Evolutionary conservation across 2,113 vertebrate species (phyloP).

Genomic region (Struthidea cinerea): DNA sequence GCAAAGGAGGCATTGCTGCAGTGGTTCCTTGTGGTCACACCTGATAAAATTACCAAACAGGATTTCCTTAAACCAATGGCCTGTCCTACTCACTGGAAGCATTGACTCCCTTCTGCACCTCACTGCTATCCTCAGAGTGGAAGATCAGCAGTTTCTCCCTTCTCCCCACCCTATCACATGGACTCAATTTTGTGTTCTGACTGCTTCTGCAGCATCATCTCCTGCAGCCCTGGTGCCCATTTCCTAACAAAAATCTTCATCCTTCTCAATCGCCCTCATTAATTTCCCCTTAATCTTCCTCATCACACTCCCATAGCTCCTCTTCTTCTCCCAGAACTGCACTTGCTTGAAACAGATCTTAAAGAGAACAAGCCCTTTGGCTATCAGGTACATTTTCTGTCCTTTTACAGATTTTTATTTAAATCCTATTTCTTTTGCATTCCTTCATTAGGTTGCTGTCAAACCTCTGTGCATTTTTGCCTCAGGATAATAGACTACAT

Average conservation of each 20-base stretch:
- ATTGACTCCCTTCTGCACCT: not conserved
- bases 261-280: rapidly evolving
- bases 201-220: not conserved
- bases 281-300: not conserved
- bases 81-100: not conserved
- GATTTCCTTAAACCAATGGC: not conserved
- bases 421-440: constrained; percentile 47
- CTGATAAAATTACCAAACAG: not conserved
- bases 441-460: constrained; percentile 27
- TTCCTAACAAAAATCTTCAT: not conserved
- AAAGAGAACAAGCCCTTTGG: not conserved
- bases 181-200: not conserved
- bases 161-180: not conserved
- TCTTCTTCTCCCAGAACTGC: not conserved
- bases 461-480: constrained; percentile 20
- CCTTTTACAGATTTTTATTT: constrained; percentile 39
- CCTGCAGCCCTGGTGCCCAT: not conserved
- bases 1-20: not conserved
- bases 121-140: not conserved
- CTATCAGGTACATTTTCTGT: not conserved
- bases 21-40: not conserved
- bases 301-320: not conserved
- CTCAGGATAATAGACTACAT: constrained; percentile 12
- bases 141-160: not conserved
- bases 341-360: not conserved